A percentile compares a stretch with the other conserved stretches of the same genome.
These are phyloP conservation scores for Microchrysa polita DNA, from an alignment of 2,888 invertebrate species.

Conservation along the genomic window DNA sequence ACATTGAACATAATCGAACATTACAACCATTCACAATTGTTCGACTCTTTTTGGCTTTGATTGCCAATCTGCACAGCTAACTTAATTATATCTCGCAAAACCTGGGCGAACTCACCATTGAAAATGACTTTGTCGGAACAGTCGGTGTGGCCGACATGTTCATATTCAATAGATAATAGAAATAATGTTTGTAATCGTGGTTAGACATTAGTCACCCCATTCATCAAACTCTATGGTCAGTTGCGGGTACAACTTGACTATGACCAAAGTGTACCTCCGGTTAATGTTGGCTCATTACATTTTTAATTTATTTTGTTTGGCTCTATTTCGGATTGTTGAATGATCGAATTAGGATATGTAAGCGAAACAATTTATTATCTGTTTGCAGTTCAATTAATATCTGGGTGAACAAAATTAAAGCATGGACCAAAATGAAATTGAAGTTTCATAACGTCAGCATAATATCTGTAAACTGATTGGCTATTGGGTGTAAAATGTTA, in stretches of 20 bases:
- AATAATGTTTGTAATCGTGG: too few species aligned
- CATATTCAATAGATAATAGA: slow-evolving; percentile 2
- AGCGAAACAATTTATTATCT: background rate
- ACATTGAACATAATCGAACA: background rate
- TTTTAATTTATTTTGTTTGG: too few species aligned
- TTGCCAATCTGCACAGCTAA: background rate
- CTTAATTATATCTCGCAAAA: background rate
- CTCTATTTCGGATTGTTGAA: background rate
- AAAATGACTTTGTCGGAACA: background rate
- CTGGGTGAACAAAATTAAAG: too few species aligned
- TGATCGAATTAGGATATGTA: background rate
- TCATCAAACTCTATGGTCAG: background rate
- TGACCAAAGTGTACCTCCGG: slow-evolving; percentile 1
- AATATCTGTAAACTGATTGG: slow-evolving; percentile 40
- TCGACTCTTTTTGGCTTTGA: background rate
- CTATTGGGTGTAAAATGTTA: too few species aligned
- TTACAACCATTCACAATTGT: slow-evolving; percentile 11
- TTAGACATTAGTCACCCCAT: slow-evolving; percentile 6
- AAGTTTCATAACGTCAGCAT: slow-evolving; percentile 28
- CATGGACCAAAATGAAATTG: slow-evolving; percentile 14
- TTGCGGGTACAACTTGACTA: too few species aligned
- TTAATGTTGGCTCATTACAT: background rate
- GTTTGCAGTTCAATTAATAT: background rate
- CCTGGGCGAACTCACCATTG: background rate
- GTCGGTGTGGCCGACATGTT: background rate